phyloP scores from a whole-genome alignment of 2,113 vertebrate species.

The Cinclus cinclus region DNA sequence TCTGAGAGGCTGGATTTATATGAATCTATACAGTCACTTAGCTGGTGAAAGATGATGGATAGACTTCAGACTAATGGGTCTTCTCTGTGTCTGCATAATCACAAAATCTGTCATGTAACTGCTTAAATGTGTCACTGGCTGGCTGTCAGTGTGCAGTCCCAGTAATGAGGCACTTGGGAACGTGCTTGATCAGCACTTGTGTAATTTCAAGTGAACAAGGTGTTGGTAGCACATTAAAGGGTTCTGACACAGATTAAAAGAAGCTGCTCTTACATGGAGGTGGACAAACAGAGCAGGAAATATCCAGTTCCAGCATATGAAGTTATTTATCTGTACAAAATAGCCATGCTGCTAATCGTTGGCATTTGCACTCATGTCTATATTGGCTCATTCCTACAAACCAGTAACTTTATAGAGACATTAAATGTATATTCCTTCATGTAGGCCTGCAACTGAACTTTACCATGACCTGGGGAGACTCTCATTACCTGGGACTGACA shows the following conservation, averaged over 20 bases:
- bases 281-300: neutral
- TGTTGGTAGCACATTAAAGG: neutral
- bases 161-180: neutral
- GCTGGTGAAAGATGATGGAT: neutral
- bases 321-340: neutral
- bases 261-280: neutral
- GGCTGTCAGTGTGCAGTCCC: neutral
- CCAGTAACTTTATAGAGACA: neutral
- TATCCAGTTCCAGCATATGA: neutral
- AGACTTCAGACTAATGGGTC: neutral
- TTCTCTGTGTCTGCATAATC: neutral
- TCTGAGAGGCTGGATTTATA: neutral
- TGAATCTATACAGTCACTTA: neutral
- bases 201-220: neutral
- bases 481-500: constrained; percentile 89
- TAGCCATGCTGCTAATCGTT: neutral
- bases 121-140: neutral
- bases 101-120: constrained; percentile 5
- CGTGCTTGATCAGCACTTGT: neutral
- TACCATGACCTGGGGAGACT: constrained; percentile 89
- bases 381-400: neutral
- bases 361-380: neutral
- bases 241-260: neutral
- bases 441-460: constrained; percentile 88
- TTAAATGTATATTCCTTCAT: neutral